Evolutionary conservation across 2,888 invertebrate genomes (phyloP).

Genomic region (Timema podura): DNA sequence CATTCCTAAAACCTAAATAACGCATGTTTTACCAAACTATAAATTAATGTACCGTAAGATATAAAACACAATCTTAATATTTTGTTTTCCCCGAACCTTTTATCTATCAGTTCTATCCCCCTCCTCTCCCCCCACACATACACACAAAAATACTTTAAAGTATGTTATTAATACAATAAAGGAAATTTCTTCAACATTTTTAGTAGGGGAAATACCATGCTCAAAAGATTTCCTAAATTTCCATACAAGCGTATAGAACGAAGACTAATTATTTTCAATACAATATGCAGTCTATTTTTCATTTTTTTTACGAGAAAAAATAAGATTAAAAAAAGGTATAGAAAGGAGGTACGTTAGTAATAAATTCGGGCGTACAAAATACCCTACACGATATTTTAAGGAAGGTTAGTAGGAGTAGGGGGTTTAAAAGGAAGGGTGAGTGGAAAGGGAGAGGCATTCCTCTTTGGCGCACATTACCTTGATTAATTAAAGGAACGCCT

Average conservation of each 20-base stretch:
- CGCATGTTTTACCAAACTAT: too few relatives aligned
- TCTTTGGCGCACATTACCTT: slow-evolving; percentile 23
- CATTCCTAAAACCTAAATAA: too few relatives aligned
- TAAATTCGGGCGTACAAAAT: slow-evolving; percentile 13
- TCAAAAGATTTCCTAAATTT: too few relatives aligned
- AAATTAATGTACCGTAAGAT: too few relatives aligned
- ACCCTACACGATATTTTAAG: slow-evolving; percentile 1
- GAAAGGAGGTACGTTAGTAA: slow-evolving; percentile 11
- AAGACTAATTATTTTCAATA: slow-evolving; percentile 15
- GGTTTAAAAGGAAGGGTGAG: slow-evolving; percentile 24
- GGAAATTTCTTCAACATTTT: too few relatives aligned
- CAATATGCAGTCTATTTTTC: slow-evolving; percentile 3
- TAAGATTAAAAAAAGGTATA: neutral
- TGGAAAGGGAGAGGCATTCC: slow-evolving; percentile 27
- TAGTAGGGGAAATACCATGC: too few relatives aligned
- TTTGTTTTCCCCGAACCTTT: too few relatives aligned
- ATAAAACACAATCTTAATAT: too few relatives aligned
- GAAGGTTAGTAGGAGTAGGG: slow-evolving; percentile 12
- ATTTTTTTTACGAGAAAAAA: slow-evolving; percentile 6
- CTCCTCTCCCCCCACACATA: too few relatives aligned
- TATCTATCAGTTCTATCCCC: too few relatives aligned
- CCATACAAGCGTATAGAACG: neutral
- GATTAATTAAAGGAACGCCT: slow-evolving; percentile 27
- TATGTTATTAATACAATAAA: too few relatives aligned
- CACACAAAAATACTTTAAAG: too few relatives aligned